These are phyloP conservation scores for Metellina segmentata DNA, from an alignment of 2,888 invertebrate genomes.

Conservation along the genomic window DNA sequence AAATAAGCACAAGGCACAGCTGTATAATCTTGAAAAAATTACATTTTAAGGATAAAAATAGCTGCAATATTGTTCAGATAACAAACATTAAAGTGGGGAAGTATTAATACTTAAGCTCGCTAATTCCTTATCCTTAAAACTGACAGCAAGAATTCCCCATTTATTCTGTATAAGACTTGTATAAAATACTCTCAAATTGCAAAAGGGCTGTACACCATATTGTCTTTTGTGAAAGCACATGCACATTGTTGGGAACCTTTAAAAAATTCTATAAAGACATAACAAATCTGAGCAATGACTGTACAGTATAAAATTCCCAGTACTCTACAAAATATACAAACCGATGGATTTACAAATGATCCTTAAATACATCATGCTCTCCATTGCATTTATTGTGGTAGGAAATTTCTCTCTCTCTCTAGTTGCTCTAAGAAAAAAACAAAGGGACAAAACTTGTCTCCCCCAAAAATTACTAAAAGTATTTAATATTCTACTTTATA, in stretches of 20 bases:
- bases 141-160: not conserved
- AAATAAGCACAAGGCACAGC: too few species aligned
- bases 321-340: slow-evolving; percentile 63
- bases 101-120: not conserved
- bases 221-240: not conserved
- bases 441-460: not conserved
- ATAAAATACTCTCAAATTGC: slow-evolving; percentile 2
- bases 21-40: too few species aligned
- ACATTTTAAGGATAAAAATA: too few species aligned
- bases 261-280: not conserved
- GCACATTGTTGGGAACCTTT: too few species aligned
- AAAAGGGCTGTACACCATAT: not conserved
- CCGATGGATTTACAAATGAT: slow-evolving; percentile 54
- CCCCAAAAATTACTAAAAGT: not conserved
- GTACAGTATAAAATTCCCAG: slow-evolving; percentile 65
- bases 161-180: not conserved
- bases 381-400: slow-evolving; percentile 5
- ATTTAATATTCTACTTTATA: not conserved
- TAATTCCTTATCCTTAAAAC: not conserved
- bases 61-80: too few species aligned
- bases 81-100: not conserved
- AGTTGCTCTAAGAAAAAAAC: not conserved
- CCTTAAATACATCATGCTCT: slow-evolving; percentile 30
- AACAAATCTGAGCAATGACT: slow-evolving; percentile 31
- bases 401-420: not conserved